A percentile compares a stretch with the other conserved stretches of the same genome.
Evolutionary conservation across 1,140 invertebrate genomes (phyloP).

Genomic region (Dreissena polymorpha): DNA sequence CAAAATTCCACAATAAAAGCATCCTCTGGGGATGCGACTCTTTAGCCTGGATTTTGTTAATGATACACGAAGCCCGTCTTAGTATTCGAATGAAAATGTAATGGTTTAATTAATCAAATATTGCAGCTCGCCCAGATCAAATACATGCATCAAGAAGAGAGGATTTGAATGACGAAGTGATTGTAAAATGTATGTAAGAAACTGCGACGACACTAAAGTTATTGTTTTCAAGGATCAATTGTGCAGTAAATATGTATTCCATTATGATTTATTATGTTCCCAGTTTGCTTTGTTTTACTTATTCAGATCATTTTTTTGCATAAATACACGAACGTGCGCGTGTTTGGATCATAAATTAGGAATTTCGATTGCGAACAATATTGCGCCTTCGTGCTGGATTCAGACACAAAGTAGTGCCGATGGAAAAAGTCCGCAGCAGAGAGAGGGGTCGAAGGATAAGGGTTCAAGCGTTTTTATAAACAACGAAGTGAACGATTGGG

Average conservation of each 20-base stretch:
- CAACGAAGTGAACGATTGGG: slow-evolving; percentile 2
- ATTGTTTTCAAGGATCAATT: not conserved
- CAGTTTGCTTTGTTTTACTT: not conserved
- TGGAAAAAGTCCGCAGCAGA: not conserved
- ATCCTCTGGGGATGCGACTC: no score
- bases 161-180: not conserved
- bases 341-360: not conserved
- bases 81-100: not conserved
- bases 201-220: not conserved
- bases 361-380: slow-evolving; percentile 8
- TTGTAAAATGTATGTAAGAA: not conserved
- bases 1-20: no score
- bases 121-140: not conserved
- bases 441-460: not conserved
- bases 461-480: slow-evolving; percentile 15
- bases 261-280: not conserved
- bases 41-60: not conserved
- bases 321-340: not conserved
- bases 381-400: not conserved
- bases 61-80: not conserved
- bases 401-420: not conserved
- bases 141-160: not conserved
- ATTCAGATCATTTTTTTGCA: not conserved
- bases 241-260: not conserved
- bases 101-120: slow-evolving; percentile 30